Conservation (phyloP, 2,113 vertebrate genomes). For the Gopherus evgoodei region DNA sequence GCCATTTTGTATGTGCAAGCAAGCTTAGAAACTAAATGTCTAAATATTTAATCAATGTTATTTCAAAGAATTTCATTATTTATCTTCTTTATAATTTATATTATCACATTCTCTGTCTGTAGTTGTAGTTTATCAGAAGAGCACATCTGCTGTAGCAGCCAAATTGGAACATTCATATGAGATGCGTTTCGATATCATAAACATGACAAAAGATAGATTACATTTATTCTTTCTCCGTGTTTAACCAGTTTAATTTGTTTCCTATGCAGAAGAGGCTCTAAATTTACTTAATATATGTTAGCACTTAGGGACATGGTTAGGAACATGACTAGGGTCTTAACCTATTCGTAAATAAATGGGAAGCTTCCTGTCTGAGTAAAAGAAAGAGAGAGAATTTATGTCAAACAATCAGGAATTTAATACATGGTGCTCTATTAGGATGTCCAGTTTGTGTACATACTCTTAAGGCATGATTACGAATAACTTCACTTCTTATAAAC, state of each 20-base stretch:
- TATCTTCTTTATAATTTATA: conserved; percentile 89
- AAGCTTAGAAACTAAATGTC: conserved; percentile 85
- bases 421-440: conserved; percentile 92
- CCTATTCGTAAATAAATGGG: conserved; percentile 92
- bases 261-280: conserved; percentile 90
- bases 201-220: conserved; percentile 90
- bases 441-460: conserved; percentile 95
- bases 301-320: conserved; percentile 89
- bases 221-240: conserved; percentile 88
- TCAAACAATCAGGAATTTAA: conserved; percentile 99
- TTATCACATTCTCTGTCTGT: conserved; percentile 83
- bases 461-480: conserved; percentile 93
- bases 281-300: conserved; percentile 97
- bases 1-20: conserved; percentile 76
- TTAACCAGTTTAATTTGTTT: conserved; percentile 92
- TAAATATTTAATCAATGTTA: conserved; percentile 88
- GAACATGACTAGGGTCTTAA: conserved; percentile 90
- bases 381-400: conserved; percentile 94
- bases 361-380: conserved; percentile 91
- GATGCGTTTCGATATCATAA: conserved; percentile 89
- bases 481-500: conserved; percentile 94
- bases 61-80: conserved; percentile 89
- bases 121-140: conserved; percentile 87
- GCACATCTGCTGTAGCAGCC: conserved; percentile 85
- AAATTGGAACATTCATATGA: conserved; percentile 86